A percentile compares a stretch with the other conserved stretches of the same genome.
phyloP scores from a whole-genome alignment of 2,888 invertebrate species.

The Agrotis ipsilon region DNA sequence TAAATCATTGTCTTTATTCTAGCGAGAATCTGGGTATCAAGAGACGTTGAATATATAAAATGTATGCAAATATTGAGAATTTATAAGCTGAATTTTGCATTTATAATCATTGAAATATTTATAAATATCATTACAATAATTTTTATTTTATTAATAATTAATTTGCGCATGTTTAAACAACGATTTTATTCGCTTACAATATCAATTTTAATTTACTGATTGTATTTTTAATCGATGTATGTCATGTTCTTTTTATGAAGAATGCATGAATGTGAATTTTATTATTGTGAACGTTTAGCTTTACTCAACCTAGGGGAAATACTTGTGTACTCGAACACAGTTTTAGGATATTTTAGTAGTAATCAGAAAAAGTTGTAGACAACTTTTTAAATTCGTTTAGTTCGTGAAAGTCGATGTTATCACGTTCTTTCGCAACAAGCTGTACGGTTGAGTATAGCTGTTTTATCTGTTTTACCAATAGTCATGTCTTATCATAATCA shows the following conservation, averaged over 20 bases:
- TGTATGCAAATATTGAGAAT: conserved; percentile 58
- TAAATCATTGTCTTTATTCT: conserved; percentile 1
- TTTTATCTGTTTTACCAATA: conserved; percentile 67
- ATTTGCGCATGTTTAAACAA: conserved; percentile 80
- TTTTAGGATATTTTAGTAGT: conserved; percentile 50
- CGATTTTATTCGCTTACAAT: conserved; percentile 84
- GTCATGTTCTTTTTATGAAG: conserved; percentile 67
- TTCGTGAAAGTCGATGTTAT: conserved; percentile 19
- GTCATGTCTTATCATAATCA: conserved; percentile 73
- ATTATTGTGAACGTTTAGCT: conserved; percentile 62
- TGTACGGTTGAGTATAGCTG: conserved; percentile 64
- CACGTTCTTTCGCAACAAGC: conserved; percentile 13
- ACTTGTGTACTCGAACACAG: conserved; percentile 21
- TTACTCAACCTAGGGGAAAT: conserved; percentile 59
- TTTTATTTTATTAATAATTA: conserved; percentile 72
- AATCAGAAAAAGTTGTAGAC: conserved; percentile 28
- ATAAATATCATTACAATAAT: conserved; percentile 67
- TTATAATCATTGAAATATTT: conserved; percentile 80
- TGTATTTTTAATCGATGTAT: conserved; percentile 72
- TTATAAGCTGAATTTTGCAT: conserved; percentile 78
- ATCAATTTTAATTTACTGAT: conserved; percentile 84
- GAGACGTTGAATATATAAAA: conserved; percentile 60
- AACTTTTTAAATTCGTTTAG: conserved; percentile 35
- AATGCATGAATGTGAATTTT: conserved; percentile 77
- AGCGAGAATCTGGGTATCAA: conserved; percentile 11